A percentile compares a stretch with the other conserved stretches of the same genome.
These are phyloP conservation scores for Sebastes hubbsi DNA, from an alignment of 2,797 vertebrate genomes.

Conservation along the genomic window DNA sequence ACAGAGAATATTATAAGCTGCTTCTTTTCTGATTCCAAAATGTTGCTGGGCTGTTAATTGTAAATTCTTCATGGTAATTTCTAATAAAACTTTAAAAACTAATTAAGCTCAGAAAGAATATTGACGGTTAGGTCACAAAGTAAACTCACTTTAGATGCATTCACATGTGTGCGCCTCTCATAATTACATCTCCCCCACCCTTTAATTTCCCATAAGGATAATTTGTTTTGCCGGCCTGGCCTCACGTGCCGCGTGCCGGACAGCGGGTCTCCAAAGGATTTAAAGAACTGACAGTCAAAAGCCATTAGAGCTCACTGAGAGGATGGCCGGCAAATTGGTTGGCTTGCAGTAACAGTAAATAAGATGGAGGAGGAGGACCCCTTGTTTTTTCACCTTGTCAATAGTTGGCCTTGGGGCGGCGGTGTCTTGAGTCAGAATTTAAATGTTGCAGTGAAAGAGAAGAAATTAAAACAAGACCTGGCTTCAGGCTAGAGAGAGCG, in stretches of 20 bases:
- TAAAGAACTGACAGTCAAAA: conserved; percentile 61
- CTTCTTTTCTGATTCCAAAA: background rate
- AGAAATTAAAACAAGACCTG: conserved; percentile 3
- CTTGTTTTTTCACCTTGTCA: conserved; percentile 64
- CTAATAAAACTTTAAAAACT: background rate
- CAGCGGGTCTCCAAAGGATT: conserved; percentile 45
- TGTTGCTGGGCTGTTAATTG: background rate
- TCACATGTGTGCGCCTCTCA: background rate
- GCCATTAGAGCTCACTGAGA: conserved; percentile 54
- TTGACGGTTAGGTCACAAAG: background rate
- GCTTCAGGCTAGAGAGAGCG: conserved; percentile 16
- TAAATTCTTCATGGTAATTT: background rate
- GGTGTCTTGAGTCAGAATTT: conserved; percentile 30
- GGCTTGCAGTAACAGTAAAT: conserved; percentile 69
- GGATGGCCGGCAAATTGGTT: conserved; percentile 59
- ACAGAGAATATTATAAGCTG: background rate
- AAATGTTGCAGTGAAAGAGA: conserved; percentile 18
- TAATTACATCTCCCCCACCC: conserved; percentile 10
- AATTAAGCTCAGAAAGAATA: background rate
- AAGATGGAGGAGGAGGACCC: conserved; percentile 79
- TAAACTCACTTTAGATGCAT: background rate
- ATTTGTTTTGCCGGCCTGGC: conserved; percentile 15
- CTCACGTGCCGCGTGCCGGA: conserved; percentile 16
- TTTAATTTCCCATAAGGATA: conserved; percentile 43
- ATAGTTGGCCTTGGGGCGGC: conserved; percentile 26